Evolutionary conservation across 1,140 invertebrate species (phyloP), one percentile per base, ranked within the genome.

Genomic region (Diorhabda elongata): DNA sequence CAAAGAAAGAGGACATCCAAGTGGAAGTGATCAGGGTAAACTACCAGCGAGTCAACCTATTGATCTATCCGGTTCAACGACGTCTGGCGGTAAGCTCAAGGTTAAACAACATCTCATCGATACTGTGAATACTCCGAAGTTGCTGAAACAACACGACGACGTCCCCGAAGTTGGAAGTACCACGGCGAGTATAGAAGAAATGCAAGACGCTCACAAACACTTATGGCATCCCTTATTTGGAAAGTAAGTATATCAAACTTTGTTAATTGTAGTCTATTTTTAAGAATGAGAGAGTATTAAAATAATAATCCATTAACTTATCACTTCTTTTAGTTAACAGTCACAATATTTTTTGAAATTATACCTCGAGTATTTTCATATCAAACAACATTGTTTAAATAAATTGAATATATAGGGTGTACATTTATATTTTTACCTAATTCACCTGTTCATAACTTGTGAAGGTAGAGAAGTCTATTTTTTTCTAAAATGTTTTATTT

Each of bases 151-250:
- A 44, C 45, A 67, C 44, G 80, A 86, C 67, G 81, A 82, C 61
- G 70, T 80, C 26, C 82, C 84, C 3, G 85, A 87, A 74, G 84
- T 87, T 4, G 86, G 86, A 67, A 87, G 85, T 77, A 87, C 85
- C 6, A 87, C 85, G 0, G 76, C 76, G 7, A 78, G 78, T 61
- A 74, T 82, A 42, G 80, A 82, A 47, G 79, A 82, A 61, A 79
- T 80, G 71, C 80, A 82, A 64, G 84, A 85, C 60, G 77, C 81
- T 44, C 85, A 88, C 69, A 85, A 85, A 47, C 85, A 87, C 56
- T 79, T 90, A 26, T 90, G 88, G 88, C 88, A 90, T 84, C 88
- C 89, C 4, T 81, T 90, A 0, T 90, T 90, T 76, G 87, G 87
- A 80, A 89, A 87, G 88, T 90, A 80, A 86, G 79, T 79, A 62